Evolutionary conservation across 2,888 invertebrate genomes (phyloP), one percentile per base, ranked within the genome.

Genomic region (Eilema caniola): DNA sequence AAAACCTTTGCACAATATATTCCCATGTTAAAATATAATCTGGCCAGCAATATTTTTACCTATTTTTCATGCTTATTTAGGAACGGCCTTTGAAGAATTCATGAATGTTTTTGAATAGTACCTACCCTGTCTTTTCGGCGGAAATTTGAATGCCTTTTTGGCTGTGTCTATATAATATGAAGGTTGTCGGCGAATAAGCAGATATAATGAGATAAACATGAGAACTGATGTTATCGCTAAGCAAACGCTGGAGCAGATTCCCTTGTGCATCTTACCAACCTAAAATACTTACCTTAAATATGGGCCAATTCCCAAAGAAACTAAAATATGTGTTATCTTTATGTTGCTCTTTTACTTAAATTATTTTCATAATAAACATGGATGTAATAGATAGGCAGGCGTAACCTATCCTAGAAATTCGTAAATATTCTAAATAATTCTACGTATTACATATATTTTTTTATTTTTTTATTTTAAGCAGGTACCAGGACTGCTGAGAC

Each of bases 221-320:
- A 33, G 23, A 67, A 53, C 66, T 70, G 75, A 80, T 80, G 69
- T 62, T 71, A 72, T 77, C 72, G 56, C 28, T 7, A 41, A 53
- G 56, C 65, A 70, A 56, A 67, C 37, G 66, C 56, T 24, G 24
- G 57, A 12, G 14, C 24, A 0, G 23, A 57, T 11, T 24, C 11
- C 4, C 4, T 20, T 47, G 8, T 20, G 20, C 20, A 20, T n/a
- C 14, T 3, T 47, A 20, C 20, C 3, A 5, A 16, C 5, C 16
- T 16, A 16, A 41, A 41, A n/a, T n/a, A n/a, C n/a, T n/a, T n/a
- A n/a, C n/a, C n/a, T n/a, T n/a, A n/a, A 41, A 41, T 37, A 37
- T 37, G 37, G 12, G 37, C 14, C 37, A 37, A 37, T 12, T 37
- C 37, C 11, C 37, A 2, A 37, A 37, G 12, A 1, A 37, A 37